Percentiles rank a stretch among this genome's conserved stretches.
Conservation (phyloP, 1,140 invertebrate genomes). For the Drosophila erecta region DNA sequence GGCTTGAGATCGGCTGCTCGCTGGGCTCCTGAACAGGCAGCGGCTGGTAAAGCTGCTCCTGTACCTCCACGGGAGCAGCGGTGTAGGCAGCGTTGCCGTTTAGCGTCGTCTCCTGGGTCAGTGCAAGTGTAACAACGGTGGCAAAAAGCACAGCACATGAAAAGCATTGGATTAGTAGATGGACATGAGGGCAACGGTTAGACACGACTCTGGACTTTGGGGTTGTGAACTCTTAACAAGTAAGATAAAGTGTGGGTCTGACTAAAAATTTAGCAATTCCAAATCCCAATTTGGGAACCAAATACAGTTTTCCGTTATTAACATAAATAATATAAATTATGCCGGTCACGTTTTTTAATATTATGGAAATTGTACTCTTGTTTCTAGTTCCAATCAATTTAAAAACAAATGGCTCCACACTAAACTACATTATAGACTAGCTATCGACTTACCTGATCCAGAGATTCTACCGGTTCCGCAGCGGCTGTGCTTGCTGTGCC, state of each 20-base stretch:
- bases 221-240: slow-evolving; percentile 7
- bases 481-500: slow-evolving; percentile 50
- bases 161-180: slow-evolving; percentile 80
- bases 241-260: slow-evolving; percentile 4
- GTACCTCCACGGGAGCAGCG: slow-evolving; percentile 33
- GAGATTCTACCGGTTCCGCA: slow-evolving; percentile 18
- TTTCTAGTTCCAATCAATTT: too few relatives aligned
- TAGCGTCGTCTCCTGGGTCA: slow-evolving; percentile 59
- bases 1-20: slow-evolving; percentile 36
- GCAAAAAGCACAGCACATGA: slow-evolving; percentile 69
- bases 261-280: not conserved
- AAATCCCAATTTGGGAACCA: not conserved
- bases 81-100: slow-evolving; percentile 64
- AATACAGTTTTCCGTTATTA: not conserved
- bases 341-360: too few relatives aligned
- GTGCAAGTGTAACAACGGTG: slow-evolving; percentile 51
- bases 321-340: too few relatives aligned
- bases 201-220: slow-evolving; percentile 28
- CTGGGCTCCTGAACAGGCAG: slow-evolving; percentile 22
- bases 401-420: not conserved
- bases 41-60: slow-evolving; percentile 28
- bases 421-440: not conserved
- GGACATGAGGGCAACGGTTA: slow-evolving; percentile 64
- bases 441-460: slow-evolving; percentile 67
- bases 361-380: not conserved